Base-by-base conservation (phyloP, 2,113 vertebrate genomes). In the Sclerurus mexicanus region DNA sequence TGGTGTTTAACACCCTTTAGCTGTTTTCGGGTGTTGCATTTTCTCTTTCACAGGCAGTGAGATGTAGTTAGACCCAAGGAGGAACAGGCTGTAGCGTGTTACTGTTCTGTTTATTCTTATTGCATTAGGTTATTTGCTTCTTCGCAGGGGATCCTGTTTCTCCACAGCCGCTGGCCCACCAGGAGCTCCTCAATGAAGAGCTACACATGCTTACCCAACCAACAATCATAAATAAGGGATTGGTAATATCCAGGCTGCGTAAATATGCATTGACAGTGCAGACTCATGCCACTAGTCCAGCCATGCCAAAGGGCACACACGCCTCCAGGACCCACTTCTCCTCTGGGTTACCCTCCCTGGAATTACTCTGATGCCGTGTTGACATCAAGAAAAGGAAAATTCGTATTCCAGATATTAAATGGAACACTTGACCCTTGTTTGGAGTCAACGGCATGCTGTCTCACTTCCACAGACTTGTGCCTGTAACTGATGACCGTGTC, bases 231-330 rank as follows among this genome's bases (percentile, higher is more conserved):
- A 77, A 84, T 39, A 59, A 76, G 22, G 20, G 5, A 16, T 4
- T 47, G 28, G 44, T 46, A 89, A 10, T 30, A 58, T 25, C 44
- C 85, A 62, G 35, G 15, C 25, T 69, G 23, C 46, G 33, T n/a
- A 76, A 85, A 91, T 31, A 44, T 4, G 33, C 42, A 39, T 30
- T 9, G 50, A 42, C 87, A 83, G 69, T 6, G 19, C 59, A 74
- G 35, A 49, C 7, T 50, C 1, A 0, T 24, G 16, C 49, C 42
- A 4, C 13, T 2, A 16, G 12, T 5, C 23, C n/a, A 44, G 53
- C 37, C 28, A 14, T 8, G 14, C 20, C 52, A 14, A 60, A 62
- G 58, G 72, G 30, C 27, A 66, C 0, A 1, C 13, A 5, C 6
- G 20, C 23, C 30, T n/a, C 71, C 68, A 55, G 79, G 39, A 68